Conservation (phyloP, 2,888 invertebrate species). For the Coleophora deauratella region DNA sequence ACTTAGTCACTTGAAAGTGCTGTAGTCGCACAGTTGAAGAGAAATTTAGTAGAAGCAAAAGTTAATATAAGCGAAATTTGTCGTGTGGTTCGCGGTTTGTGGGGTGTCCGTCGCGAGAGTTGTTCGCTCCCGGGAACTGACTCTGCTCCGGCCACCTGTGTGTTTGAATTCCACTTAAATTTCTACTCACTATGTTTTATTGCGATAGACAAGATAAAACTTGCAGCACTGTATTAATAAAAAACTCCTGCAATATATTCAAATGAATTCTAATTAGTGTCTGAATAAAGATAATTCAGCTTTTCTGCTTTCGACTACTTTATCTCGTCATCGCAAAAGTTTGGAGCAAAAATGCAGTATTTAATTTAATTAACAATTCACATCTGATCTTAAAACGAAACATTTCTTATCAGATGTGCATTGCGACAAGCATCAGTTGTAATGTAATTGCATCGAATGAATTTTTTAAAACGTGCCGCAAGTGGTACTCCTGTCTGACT, state of each 20-base stretch:
- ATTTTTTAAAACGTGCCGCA: slow-evolving; percentile 50
- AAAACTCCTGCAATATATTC: slow-evolving; percentile 19
- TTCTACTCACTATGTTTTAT: slow-evolving; percentile 19
- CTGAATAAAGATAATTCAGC: slow-evolving; percentile 35
- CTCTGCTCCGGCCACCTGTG: slow-evolving; percentile 38
- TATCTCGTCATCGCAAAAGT: slow-evolving; percentile 30
- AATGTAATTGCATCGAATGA: slow-evolving; percentile 57
- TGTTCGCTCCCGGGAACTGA: slow-evolving; percentile 36
- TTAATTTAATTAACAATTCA: slow-evolving; percentile 56
- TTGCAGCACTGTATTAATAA: not conserved
- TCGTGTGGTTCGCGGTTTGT: slow-evolving; percentile 55
- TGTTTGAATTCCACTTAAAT: slow-evolving; percentile 30
- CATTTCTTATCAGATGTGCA: slow-evolving; percentile 54
- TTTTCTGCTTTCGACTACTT: slow-evolving; percentile 28
- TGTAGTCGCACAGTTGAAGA: slow-evolving; percentile 52
- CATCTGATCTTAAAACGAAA: slow-evolving; percentile 34
- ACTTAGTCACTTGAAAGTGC: slow-evolving; percentile 65
- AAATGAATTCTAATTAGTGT: slow-evolving; percentile 38
- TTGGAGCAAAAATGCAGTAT: slow-evolving; percentile 43
- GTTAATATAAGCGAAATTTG: slow-evolving; percentile 71
- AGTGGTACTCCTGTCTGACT: slow-evolving; percentile 29
- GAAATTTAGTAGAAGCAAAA: slow-evolving; percentile 65
- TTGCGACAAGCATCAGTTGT: slow-evolving; percentile 56
- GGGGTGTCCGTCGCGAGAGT: slow-evolving; percentile 38
- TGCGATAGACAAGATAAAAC: slow-evolving; percentile 20